These are phyloP conservation scores for Bombus picipes DNA, from an alignment of 1,140 invertebrate genomes.

Conservation along the genomic window DNA sequence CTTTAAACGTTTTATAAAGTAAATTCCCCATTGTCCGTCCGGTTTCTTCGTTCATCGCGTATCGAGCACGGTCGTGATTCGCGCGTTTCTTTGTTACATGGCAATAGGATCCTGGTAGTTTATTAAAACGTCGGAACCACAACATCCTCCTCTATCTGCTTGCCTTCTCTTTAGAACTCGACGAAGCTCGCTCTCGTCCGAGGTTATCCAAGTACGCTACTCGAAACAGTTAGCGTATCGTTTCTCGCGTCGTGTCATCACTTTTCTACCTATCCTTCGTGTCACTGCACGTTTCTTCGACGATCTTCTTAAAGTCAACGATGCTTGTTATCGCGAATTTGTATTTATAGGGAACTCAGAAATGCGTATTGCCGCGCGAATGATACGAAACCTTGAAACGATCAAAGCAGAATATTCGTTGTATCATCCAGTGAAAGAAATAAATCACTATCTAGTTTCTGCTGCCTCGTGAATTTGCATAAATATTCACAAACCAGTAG, in stretches of 20 bases:
- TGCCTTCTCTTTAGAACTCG: neutral
- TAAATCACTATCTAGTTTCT: neutral
- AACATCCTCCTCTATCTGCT: neutral
- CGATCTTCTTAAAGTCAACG: too few relatives aligned
- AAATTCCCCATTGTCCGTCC: neutral
- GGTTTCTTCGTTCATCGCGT: neutral
- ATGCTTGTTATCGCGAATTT: too few relatives aligned
- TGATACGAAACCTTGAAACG: too few relatives aligned
- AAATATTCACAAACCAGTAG: neutral
- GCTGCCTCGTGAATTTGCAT: neutral
- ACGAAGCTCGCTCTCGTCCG: too few relatives aligned
- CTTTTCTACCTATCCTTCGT: too few relatives aligned
- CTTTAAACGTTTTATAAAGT: conserved; percentile 12
- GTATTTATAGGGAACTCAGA: too few relatives aligned
- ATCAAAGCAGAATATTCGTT: too few relatives aligned
- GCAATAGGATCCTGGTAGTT: neutral
- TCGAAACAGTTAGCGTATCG: neutral
- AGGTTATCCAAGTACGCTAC: too few relatives aligned
- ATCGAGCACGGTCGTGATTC: conserved; percentile 8
- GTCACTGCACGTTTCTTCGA: too few relatives aligned
- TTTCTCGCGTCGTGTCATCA: neutral
- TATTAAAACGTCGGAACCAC: conserved; percentile 10
- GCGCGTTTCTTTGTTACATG: conserved; percentile 19
- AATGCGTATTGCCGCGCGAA: too few relatives aligned
- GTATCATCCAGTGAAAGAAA: fast-evolving